These are phyloP conservation scores for Pteruthius melanotis DNA, from an alignment of 2,113 vertebrate species.

Conservation along the genomic window DNA sequence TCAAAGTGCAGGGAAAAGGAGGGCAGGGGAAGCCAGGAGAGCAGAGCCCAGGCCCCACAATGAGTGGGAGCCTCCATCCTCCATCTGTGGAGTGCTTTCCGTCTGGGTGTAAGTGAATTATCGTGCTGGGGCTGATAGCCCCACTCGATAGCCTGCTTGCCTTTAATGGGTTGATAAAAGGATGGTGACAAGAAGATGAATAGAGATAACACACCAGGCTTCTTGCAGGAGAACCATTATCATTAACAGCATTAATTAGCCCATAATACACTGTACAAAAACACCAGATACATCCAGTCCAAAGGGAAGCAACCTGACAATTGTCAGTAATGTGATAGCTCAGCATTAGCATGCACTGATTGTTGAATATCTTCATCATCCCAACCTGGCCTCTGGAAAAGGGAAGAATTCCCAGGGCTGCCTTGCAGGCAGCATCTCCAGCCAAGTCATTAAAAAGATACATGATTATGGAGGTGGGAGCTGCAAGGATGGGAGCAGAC, in stretches of 20 bases:
- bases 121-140: not conserved
- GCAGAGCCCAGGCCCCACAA: not conserved
- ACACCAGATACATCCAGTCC: conserved; percentile 24
- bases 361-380: not conserved
- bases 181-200: conserved; percentile 72
- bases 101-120: conserved; percentile 22
- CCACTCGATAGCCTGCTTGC: conserved; percentile 52
- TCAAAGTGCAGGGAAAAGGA: not conserved
- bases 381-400: conserved; percentile 1
- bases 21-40: not conserved
- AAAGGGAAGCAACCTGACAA: conserved; percentile 43
- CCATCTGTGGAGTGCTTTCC: conserved; percentile 7
- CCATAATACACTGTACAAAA: conserved; percentile 63
- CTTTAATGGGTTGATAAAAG: conserved; percentile 74
- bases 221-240: conserved; percentile 67
- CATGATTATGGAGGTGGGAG: not conserved
- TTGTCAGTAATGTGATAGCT: conserved; percentile 26
- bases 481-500: not conserved
- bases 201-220: conserved; percentile 62
- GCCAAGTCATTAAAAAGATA: conserved; percentile 8
- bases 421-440: not conserved
- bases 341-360: not conserved
- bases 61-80: not conserved
- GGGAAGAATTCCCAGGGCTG: conserved; percentile 8
- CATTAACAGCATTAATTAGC: conserved; percentile 77